Conservation (phyloP, 2,888 invertebrate species). For the Sarcophaga rosellei region DNA sequence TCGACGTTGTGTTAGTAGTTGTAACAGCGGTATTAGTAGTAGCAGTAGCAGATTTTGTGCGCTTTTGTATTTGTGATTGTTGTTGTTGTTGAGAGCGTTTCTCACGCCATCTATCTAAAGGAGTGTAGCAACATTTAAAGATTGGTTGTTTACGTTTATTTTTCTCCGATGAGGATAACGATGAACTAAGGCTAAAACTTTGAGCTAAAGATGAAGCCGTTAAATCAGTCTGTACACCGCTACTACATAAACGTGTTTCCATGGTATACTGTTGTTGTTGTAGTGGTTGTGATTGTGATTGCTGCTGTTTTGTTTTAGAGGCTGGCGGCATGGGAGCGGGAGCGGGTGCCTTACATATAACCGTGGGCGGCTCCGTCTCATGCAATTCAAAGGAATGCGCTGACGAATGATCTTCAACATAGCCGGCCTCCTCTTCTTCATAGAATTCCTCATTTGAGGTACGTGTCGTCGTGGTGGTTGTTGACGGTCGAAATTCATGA, state of each 20-base stretch:
- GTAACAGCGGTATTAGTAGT: conserved; percentile 66
- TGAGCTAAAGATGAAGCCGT: conserved; percentile 73
- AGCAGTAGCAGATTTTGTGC: conserved; percentile 63
- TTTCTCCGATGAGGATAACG: conserved; percentile 71
- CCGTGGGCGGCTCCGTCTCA: conserved; percentile 76
- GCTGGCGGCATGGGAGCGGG: conserved; percentile 61
- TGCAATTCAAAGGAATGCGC: conserved; percentile 75
- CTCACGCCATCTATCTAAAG: conserved; percentile 80
- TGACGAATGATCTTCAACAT: conserved; percentile 65
- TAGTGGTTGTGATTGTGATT: conserved; percentile 39
- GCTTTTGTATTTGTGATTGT: conserved; percentile 58
- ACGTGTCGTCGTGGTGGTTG: conserved; percentile 75
- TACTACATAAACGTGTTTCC: conserved; percentile 77
- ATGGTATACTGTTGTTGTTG: conserved; percentile 63
- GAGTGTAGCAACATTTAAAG: conserved; percentile 81
- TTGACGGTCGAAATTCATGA: conserved; percentile 80
- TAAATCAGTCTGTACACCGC: conserved; percentile 79
- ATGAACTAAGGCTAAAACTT: conserved; percentile 72
- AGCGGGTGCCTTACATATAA: conserved; percentile 76
- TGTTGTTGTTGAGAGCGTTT: conserved; percentile 71
- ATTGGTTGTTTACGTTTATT: conserved; percentile 76
- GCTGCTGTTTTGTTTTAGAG: conserved; percentile 17
- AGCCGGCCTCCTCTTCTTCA: conserved; percentile 65
- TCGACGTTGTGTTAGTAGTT: background rate
- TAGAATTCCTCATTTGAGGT: conserved; percentile 72